Percentiles rank a stretch among this genome's conserved stretches.
phyloP scores from a whole-genome alignment of 2,113 vertebrate genomes.

The Oreochromis spilurus region DNA sequence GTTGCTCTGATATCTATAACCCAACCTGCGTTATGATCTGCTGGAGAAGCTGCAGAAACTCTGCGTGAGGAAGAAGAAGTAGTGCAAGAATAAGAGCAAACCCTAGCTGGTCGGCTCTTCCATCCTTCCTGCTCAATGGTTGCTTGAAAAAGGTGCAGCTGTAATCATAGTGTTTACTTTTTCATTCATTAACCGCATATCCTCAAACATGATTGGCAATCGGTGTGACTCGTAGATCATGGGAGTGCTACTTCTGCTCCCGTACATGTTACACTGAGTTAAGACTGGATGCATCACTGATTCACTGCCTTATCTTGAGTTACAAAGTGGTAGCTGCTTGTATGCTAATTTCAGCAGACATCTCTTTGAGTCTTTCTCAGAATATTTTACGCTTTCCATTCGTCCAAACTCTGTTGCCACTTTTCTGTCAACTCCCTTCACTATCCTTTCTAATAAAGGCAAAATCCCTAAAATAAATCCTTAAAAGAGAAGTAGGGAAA shows the following conservation, averaged over 20 bases:
- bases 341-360: neutral
- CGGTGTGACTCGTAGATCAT: neutral
- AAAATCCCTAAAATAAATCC: neutral
- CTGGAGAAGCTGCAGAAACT: neutral
- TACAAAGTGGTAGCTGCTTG: neutral
- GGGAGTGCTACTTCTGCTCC: neutral
- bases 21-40: neutral
- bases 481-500: neutral
- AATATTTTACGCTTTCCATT: neutral
- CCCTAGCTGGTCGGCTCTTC: neutral
- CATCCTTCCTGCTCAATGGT: neutral
- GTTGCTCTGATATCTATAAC: neutral
- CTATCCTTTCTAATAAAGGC: neutral
- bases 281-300: neutral
- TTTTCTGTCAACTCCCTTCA: neutral
- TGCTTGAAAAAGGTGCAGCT: neutral
- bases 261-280: neutral
- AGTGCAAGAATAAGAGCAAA: neutral
- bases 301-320: neutral
- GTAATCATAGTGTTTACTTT: neutral
- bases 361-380: neutral
- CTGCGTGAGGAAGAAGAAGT: neutral
- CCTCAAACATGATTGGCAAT: neutral
- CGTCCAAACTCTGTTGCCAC: neutral
- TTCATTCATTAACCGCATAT: neutral